Conservation (phyloP, 2,113 vertebrate species). For the Cololabis saira region DNA sequence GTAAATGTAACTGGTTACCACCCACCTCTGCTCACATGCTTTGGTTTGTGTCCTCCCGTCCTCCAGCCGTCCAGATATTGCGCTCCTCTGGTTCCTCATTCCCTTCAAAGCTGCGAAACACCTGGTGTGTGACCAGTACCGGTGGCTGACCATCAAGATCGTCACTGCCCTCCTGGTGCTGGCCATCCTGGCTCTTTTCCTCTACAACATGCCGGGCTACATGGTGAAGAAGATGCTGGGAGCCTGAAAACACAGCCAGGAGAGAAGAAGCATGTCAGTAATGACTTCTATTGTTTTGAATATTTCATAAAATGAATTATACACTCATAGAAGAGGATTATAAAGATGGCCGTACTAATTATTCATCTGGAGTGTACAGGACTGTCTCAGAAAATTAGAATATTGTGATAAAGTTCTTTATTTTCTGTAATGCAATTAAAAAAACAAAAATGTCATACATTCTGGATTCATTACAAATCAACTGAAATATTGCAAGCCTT, state of each 20-base stretch:
- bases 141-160: conserved; percentile 96
- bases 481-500: too few species aligned
- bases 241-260: conserved; percentile 21
- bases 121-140: conserved; percentile 93
- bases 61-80: conserved; percentile 90
- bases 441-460: too few species aligned
- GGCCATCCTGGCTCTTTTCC: conserved; percentile 89
- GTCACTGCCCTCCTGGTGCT: conserved; percentile 86
- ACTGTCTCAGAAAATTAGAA: too few species aligned
- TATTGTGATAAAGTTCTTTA: too few species aligned
- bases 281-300: conserved; percentile 19
- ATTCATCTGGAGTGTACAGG: too few species aligned
- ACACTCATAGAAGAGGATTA: background rate
- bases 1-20: too few species aligned
- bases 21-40: too few species aligned
- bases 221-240: conserved; percentile 95
- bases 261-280: background rate
- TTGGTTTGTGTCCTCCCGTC: conserved; percentile 14
- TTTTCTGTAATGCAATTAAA: too few species aligned
- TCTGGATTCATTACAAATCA: too few species aligned
- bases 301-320: conserved; percentile 9
- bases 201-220: conserved; percentile 95
- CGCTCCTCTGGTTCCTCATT: conserved; percentile 98
- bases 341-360: background rate
- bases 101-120: conserved; percentile 93